phyloP scores from a whole-genome alignment of 2,113 vertebrate species.

The Pseudorhombus dupliciocellatus region DNA sequence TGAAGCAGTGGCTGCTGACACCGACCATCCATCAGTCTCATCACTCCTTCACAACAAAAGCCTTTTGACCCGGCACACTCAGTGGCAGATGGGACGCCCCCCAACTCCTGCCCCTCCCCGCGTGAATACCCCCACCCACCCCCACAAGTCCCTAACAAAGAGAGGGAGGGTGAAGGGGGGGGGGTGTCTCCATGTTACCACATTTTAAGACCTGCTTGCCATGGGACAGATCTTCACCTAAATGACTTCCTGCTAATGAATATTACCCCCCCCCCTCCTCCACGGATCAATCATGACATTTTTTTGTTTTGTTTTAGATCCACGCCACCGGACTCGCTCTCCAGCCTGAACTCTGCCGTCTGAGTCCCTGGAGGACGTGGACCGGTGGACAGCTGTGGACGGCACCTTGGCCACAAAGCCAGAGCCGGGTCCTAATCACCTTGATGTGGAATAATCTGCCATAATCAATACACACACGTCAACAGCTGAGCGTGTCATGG shows the following conservation, averaged over 20 bases:
- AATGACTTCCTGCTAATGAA: conserved; percentile 69
- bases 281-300: conserved; percentile 53
- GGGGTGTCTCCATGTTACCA: conserved; percentile 8
- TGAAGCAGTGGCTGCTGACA: conserved; percentile 69
- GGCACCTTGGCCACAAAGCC: not conserved
- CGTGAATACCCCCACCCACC: not conserved
- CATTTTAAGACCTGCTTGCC: not conserved
- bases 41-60: conserved; percentile 73
- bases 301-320: too few species aligned
- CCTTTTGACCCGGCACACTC: conserved; percentile 60
- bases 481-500: not conserved
- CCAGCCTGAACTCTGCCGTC: not conserved
- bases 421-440: conserved; percentile 31
- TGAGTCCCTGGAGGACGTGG: conserved; percentile 14
- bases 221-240: conserved; percentile 48
- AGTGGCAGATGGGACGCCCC: conserved; percentile 65
- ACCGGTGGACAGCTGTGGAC: conserved; percentile 37
- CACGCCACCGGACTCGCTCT: not conserved
- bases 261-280: conserved; percentile 21
- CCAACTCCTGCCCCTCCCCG: not conserved
- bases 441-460: conserved; percentile 37
- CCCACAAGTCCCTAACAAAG: conserved; percentile 60
- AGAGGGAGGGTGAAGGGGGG: conserved; percentile 9
- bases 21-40: conserved; percentile 67
- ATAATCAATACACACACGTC: conserved; percentile 4